Evolutionary conservation across 2,888 invertebrate species (phyloP).

Genomic region (Ectemnius continuus): DNA sequence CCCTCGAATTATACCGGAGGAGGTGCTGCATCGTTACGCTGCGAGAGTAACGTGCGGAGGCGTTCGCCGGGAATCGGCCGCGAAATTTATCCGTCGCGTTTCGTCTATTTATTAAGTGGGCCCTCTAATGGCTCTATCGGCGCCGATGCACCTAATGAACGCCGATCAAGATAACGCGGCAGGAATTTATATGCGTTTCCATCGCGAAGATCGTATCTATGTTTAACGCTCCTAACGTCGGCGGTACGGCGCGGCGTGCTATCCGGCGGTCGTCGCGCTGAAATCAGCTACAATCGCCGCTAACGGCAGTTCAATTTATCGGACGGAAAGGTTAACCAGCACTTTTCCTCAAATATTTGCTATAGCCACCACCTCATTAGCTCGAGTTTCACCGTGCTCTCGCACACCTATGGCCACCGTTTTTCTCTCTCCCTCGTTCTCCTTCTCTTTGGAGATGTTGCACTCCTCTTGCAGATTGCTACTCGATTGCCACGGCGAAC

Average conservation of each 20-base stretch:
- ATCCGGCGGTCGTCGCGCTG: slow-evolving; percentile 3
- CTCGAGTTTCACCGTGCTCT: slow-evolving; percentile 17
- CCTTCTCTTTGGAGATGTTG: too few relatives aligned
- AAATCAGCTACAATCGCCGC: slow-evolving; percentile 41
- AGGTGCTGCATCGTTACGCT: background rate
- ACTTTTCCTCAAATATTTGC: slow-evolving; percentile 54
- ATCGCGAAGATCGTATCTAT: slow-evolving; percentile 49
- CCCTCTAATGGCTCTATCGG: slow-evolving; percentile 67
- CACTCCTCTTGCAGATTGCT: slow-evolving; percentile 4
- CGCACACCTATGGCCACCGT: background rate
- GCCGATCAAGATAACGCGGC: slow-evolving; percentile 61
- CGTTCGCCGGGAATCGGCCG: background rate
- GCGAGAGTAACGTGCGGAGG: background rate
- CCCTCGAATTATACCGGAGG: background rate
- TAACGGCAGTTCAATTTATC: slow-evolving; percentile 58
- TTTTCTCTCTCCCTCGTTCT: too few relatives aligned
- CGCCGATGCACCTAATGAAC: slow-evolving; percentile 53
- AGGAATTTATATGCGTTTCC: slow-evolving; percentile 61
- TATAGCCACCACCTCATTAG: slow-evolving; percentile 43
- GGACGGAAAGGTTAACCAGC: slow-evolving; percentile 51
- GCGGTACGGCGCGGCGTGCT: slow-evolving; percentile 6
- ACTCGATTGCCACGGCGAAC: slow-evolving; percentile 25
- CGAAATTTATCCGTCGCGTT: slow-evolving; percentile 54
- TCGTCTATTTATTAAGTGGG: slow-evolving; percentile 61
- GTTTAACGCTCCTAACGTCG: slow-evolving; percentile 18